Evolutionary conservation across 2,888 invertebrate species (phyloP).

Genomic region (Rhingia rostrata): DNA sequence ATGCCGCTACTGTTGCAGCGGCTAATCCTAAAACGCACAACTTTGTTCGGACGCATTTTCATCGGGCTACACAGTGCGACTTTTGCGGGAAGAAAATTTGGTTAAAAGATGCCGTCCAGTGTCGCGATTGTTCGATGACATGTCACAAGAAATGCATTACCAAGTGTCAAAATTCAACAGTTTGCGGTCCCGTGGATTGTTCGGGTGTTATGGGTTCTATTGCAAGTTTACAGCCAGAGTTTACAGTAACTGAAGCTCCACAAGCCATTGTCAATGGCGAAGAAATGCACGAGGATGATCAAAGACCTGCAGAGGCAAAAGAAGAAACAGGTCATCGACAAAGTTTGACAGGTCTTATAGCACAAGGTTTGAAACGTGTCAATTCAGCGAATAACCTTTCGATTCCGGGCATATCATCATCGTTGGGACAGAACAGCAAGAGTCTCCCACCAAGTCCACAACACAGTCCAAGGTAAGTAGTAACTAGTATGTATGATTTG

Average conservation of each 20-base stretch:
- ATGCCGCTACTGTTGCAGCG: conserved; percentile 22
- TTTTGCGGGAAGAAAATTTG: conserved; percentile 98
- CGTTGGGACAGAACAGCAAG: conserved; percentile 84
- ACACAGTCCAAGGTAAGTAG: conserved; percentile 85
- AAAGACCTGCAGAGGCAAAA: conserved; percentile 28
- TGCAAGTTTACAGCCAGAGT: conserved; percentile 81
- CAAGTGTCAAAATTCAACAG: conserved; percentile 90
- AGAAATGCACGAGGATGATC: conserved; percentile 53
- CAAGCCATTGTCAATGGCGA: conserved; percentile 16
- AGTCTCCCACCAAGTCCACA: conserved; percentile 91
- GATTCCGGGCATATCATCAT: conserved; percentile 85
- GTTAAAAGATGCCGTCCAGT: conserved; percentile 97
- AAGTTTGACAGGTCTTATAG: conserved; percentile 83
- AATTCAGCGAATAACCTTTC: conserved; percentile 88
- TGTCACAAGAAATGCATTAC: conserved; percentile 98
- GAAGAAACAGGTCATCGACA: conserved; percentile 79
- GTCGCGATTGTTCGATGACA: conserved; percentile 93
- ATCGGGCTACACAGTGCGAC: conserved; percentile 94
- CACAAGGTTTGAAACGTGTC: conserved; percentile 87
- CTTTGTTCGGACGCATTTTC: conserved; percentile 94
- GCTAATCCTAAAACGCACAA: conserved; percentile 85
- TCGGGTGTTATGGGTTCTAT: conserved; percentile 61
- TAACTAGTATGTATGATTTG: neutral
- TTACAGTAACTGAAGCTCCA: conserved; percentile 83
- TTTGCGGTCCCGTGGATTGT: conserved; percentile 84